A percentile compares a stretch with the other conserved stretches of the same genome.
phyloP scores from a whole-genome alignment of 2,888 invertebrate species.

The Idaea dimidiata region DNA sequence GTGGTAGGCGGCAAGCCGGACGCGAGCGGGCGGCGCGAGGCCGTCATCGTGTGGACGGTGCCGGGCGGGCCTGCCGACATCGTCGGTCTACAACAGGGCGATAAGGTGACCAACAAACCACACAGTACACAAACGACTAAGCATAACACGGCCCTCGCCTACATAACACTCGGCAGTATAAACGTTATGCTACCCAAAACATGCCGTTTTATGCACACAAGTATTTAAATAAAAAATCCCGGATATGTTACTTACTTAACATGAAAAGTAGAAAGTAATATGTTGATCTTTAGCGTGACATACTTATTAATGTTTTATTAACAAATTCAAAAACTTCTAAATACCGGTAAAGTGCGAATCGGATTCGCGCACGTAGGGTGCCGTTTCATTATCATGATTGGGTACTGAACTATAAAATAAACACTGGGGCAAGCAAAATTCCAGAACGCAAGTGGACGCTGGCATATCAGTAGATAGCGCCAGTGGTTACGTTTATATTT shows the following conservation, averaged over 20 bases:
- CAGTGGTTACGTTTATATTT: no score
- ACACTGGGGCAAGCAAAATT: no score
- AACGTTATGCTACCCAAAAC: neutral
- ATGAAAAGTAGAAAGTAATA: neutral
- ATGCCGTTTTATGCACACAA: neutral
- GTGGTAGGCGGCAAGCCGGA: conserved; percentile 96
- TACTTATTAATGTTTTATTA: no score
- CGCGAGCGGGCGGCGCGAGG: conserved; percentile 91
- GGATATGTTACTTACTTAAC: neutral
- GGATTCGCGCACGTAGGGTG: no score
- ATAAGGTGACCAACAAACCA: conserved; percentile 82
- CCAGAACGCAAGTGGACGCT: no score
- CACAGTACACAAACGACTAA: conserved; percentile 2
- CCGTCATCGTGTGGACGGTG: conserved; percentile 95
- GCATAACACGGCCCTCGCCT: neutral
- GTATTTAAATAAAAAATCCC: neutral
- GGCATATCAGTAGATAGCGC: no score
- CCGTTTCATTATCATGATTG: no score
- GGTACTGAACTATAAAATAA: no score
- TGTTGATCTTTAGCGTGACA: neutral
- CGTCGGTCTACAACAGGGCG: conserved; percentile 92
- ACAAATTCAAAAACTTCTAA: no score
- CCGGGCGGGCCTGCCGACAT: conserved; percentile 95
- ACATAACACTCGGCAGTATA: neutral
- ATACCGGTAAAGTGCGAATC: no score